phyloP scores from a whole-genome alignment of 2,797 vertebrate species.

The Eremophila alpestris region DNA sequence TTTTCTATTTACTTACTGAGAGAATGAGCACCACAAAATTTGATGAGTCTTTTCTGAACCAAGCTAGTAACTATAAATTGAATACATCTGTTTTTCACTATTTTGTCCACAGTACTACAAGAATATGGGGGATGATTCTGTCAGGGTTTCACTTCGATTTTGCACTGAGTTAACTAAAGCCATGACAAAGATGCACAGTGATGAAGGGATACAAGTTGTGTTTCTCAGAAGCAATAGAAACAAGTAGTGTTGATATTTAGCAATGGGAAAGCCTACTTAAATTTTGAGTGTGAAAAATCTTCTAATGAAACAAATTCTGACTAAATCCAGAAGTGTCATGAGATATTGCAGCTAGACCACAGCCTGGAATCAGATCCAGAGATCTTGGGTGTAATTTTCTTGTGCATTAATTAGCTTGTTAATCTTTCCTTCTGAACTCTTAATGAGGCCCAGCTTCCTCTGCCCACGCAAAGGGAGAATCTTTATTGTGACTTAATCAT shows the following conservation, averaged over 20 bases:
- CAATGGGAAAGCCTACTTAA: background rate
- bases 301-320: background rate
- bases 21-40: background rate
- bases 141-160: background rate
- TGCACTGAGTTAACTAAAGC: background rate
- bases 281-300: background rate
- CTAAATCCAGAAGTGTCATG: background rate
- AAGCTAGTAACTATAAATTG: background rate
- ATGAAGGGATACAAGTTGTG: background rate
- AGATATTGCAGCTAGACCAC: background rate
- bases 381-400: conserved; percentile 3
- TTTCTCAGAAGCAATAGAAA: background rate
- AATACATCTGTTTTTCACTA: background rate
- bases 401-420: conserved; percentile 17
- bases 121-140: background rate
- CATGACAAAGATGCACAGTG: background rate
- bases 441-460: conserved; percentile 27
- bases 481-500: background rate
- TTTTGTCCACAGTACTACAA: background rate
- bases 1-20: background rate
- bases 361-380: background rate
- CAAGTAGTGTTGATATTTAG: background rate
- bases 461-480: background rate
- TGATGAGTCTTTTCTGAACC: background rate
- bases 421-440: conserved; percentile 6